These are phyloP conservation scores for Stichopus chloronotus DNA, from an alignment of 35 echinoderm and acorn worm genomes.

Conservation along the genomic window DNA sequence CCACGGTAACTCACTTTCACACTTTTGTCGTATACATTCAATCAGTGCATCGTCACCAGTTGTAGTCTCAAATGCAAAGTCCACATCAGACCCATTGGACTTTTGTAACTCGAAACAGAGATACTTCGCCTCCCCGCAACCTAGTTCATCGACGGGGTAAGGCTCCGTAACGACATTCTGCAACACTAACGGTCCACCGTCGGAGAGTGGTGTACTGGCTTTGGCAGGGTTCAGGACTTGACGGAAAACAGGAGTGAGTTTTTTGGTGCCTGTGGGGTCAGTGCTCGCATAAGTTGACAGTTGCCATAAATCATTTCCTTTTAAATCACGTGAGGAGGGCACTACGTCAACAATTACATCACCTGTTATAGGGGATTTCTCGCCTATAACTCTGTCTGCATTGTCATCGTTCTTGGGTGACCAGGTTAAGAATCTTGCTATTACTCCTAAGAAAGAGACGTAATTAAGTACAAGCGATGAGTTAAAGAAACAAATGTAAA, in stretches of 20 bases:
- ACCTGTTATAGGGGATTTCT: not conserved
- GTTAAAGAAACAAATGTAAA: not conserved
- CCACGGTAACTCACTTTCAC: not conserved
- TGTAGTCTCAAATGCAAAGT: conserved; percentile 43
- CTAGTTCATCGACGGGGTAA: not conserved
- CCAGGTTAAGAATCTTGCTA: conserved; percentile 18
- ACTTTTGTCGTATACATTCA: conserved; percentile 20
- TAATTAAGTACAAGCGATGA: not conserved
- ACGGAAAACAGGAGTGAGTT: not conserved
- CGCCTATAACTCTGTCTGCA: not conserved
- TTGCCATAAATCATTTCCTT: not conserved
- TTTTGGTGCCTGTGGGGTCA: not conserved
- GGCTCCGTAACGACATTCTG: not conserved
- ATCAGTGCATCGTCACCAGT: not conserved
- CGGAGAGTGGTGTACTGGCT: not conserved
- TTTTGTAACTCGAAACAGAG: conserved; percentile 34
- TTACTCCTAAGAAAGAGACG: not conserved
- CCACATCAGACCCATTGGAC: not conserved
- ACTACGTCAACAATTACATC: conserved; percentile 12
- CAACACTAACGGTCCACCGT: conserved; percentile 19
- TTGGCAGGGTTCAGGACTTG: not conserved
- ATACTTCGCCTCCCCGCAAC: conserved; percentile 1
- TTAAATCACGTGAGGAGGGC: conserved; percentile 21
- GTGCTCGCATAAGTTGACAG: not conserved
- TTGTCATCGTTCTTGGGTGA: not conserved